Evolutionary conservation across 2,797 vertebrate species (phyloP).

Genomic region (Okamejei kenojei): DNA sequence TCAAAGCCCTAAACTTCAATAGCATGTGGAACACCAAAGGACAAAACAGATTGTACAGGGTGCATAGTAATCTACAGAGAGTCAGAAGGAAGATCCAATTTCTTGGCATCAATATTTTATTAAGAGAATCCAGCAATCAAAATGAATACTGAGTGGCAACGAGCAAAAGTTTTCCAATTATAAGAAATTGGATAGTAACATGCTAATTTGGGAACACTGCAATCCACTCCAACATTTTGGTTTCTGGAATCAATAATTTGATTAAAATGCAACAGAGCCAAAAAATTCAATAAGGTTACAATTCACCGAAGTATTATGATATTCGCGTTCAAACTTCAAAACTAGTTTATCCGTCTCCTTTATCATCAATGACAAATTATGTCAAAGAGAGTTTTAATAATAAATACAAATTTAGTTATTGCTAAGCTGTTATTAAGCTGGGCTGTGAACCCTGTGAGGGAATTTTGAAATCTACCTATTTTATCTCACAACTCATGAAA

Average conservation of each 20-base stretch:
- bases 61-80: not conserved
- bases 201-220: not conserved
- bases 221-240: not conserved
- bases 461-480: not conserved
- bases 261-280: not conserved
- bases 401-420: not conserved
- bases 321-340: not conserved
- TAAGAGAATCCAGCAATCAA: not conserved
- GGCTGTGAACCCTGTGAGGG: not conserved
- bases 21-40: not conserved
- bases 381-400: not conserved
- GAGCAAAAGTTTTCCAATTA: not conserved
- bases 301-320: not conserved
- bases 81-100: not conserved
- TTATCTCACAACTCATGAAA: not conserved
- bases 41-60: not conserved
- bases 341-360: not conserved
- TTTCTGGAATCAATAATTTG: not conserved
- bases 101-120: not conserved
- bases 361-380: not conserved
- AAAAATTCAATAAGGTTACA: no score
- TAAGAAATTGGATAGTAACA: not conserved
- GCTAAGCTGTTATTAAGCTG: not conserved
- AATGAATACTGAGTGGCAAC: not conserved
- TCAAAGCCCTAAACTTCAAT: not conserved